Conservation (phyloP, 2,888 invertebrate genomes). For the Polymixis lichenea region DNA sequence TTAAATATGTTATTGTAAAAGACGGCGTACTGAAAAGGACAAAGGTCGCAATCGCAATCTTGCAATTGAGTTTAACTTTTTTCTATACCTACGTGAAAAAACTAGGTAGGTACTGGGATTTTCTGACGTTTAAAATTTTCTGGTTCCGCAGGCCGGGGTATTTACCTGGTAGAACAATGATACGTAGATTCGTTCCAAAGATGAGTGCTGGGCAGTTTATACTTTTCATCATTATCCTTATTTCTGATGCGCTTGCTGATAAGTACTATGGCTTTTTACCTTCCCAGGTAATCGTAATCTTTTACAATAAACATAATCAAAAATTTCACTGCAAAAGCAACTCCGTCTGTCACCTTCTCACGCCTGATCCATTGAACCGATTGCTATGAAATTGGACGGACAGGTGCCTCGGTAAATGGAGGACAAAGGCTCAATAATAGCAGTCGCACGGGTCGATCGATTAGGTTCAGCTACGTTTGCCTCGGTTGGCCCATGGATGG, state of each 20-base stretch:
- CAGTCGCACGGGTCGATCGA: too few species aligned
- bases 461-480: too few species aligned
- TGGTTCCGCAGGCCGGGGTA: neutral
- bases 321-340: too few species aligned
- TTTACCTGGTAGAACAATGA: conserved; percentile 7
- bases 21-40: neutral
- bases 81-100: neutral
- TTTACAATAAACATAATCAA: too few species aligned
- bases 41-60: neutral
- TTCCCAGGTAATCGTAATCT: too few species aligned
- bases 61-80: conserved; percentile 3
- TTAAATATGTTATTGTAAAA: conserved; percentile 16
- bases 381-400: too few species aligned
- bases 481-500: too few species aligned
- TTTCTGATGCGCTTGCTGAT: neutral
- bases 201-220: neutral
- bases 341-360: too few species aligned
- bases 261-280: neutral
- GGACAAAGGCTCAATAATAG: too few species aligned
- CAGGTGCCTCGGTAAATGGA: too few species aligned
- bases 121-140: neutral
- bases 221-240: neutral
- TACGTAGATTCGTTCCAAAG: conserved; percentile 6
- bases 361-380: too few species aligned
- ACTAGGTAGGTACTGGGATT: neutral